Evolutionary conservation across 2,888 invertebrate genomes (phyloP), one percentile per base, ranked within the genome.

Genomic region (Selenia dentaria): DNA sequence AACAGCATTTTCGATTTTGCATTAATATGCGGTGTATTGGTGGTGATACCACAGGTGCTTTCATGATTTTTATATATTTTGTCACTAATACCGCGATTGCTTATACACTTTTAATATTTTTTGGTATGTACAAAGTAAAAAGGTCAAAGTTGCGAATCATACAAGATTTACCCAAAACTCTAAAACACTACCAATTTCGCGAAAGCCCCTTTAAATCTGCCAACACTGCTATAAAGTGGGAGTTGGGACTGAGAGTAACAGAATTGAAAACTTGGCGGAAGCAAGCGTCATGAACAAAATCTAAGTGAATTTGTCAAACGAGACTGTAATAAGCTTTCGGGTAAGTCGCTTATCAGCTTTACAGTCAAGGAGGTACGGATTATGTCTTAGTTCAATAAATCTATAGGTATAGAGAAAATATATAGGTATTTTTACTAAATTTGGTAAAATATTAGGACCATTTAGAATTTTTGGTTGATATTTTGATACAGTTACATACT

Each of bases 261-360:
- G 71, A 78, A 74, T 83, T 80, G 76, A 61, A 55, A 83, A 83
- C 68, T 83, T 79, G 64, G 57, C 70, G 74, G 72, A 65, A 73
- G 74, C 72, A 69, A 66, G 76, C 73, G 70, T 76, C 77, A 74
- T 67, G 77, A 82, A 79, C 81, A 81, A 83, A 84, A 80, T 84
- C 70, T 83, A 85, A 86, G 81, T 82, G 79, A 82, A 84, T 85
- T 86, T 83, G 77, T 84, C 83, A 81, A 84, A 82, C 72, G 76
- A 74, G 75, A 70, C 73, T 75, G 72, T 84, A 84, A 85, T 84
- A 79, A 83, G 84, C 82, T 83, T 78, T 71, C 64, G 65, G 71
- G 62, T 66, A 75, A 79, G 72, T 76, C 72, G 64, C 64, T 72
- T 72, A 69, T 67, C 65, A 68, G 70, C 70, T 67, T 74, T 46